Evolutionary conservation across 2,888 invertebrate species (phyloP).

Genomic region (Autographa gamma): DNA sequence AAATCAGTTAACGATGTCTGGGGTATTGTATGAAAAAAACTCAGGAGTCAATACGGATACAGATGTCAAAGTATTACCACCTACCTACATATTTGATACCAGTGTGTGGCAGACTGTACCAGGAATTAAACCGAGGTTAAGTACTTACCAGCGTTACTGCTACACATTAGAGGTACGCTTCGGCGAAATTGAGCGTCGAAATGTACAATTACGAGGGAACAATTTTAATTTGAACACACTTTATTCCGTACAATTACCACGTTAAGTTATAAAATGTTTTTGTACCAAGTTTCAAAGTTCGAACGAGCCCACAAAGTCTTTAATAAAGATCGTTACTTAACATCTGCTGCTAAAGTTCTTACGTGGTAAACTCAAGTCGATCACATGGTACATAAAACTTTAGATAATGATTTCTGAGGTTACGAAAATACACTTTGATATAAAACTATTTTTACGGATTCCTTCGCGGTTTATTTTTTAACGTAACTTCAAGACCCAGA

Average conservation of each 20-base stretch:
- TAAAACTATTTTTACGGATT: too few relatives aligned
- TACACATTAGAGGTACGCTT: slow-evolving; percentile 30
- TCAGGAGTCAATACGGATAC: too few relatives aligned
- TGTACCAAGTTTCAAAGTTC: not conserved
- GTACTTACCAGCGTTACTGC: slow-evolving; percentile 16
- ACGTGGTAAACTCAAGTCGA: not conserved
- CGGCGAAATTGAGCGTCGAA: slow-evolving; percentile 47
- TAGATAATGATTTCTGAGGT: too few relatives aligned
- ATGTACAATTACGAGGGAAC: slow-evolving; percentile 45
- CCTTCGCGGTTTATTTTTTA: too few relatives aligned
- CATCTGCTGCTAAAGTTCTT: not conserved
- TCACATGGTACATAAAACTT: not conserved
- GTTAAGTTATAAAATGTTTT: slow-evolving; percentile 14
- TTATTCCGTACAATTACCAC: slow-evolving; percentile 32
- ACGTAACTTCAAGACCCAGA: too few relatives aligned
- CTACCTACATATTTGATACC: too few relatives aligned
- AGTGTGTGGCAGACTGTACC: slow-evolving; percentile 3
- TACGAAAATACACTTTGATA: too few relatives aligned
- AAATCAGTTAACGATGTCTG: too few relatives aligned
- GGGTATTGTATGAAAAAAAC: too few relatives aligned
- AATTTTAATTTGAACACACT: slow-evolving; percentile 50
- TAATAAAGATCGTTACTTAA: slow-evolving; percentile 3
- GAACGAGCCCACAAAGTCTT: not conserved
- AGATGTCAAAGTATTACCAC: not conserved
- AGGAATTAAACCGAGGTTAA: slow-evolving; percentile 45